Base-by-base conservation (phyloP, 2,888 invertebrate species). In the Epirrhoe tristata region DNA sequence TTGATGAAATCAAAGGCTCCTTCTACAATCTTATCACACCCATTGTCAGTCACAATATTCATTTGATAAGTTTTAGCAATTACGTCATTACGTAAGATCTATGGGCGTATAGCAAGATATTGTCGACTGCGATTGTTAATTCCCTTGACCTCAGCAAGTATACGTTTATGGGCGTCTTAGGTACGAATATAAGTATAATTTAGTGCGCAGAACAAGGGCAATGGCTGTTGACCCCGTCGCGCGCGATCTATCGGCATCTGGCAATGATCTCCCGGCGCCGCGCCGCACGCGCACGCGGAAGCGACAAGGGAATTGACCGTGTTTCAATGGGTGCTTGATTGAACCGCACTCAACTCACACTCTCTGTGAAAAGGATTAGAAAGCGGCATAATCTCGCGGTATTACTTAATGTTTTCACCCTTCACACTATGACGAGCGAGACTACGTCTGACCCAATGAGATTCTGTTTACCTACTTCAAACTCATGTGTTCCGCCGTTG, bases 171-270 rank as follows among this genome's bases (percentile, higher is more conserved):
- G 80, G 75, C 77, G 74, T 77, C 74, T 79, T 80, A 84, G 79
- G 80, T 74, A 82, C 72, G 80, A 80, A 76, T 83, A 81, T 84
- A n/a, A n/a, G n/a, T n/a, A 87, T 88, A 86, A 87, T 88, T 88
- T 83, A 84, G 87, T 90, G 87, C 87, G 88, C 89, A 87, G 91
- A 91, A 92, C 91, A 91, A 90, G 91, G 90, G 88, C 91, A 91
- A 81, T 91, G 91, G 91, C 90, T 93, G 89, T 92, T 92, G 92
- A 92, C 92, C 92, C 91, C 91, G 90, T 85, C 85, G 88, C 85
- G 85, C 85, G 88, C 86, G 85, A 87, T 91, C 91, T 89, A 90
- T 90, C 84, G 85, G 86, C 91, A 92, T 92, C 91, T 93, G 93
- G 92, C 90, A 90, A 91, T 91, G 89, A 91, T 91, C 92, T 85